Evolutionary conservation across 2,888 invertebrate genomes (phyloP).

Genomic region (Drosophila stalkeri): DNA sequence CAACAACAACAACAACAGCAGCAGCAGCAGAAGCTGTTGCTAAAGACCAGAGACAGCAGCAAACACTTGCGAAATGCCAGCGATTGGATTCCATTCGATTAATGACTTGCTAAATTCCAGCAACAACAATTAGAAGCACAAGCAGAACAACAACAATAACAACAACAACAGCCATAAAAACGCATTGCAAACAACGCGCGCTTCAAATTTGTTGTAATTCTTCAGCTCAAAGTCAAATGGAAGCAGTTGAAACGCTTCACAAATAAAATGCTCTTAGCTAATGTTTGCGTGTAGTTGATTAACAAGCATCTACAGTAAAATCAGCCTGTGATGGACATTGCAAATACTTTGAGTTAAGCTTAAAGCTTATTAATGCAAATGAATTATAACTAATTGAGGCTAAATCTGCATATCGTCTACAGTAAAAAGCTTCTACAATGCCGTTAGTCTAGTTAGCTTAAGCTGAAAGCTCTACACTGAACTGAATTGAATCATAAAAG

Average conservation of each 20-base stretch:
- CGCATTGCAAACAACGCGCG: background rate
- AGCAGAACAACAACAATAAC: slow-evolving; percentile 17
- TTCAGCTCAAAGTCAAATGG: background rate
- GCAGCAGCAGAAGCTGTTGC: slow-evolving; percentile 30
- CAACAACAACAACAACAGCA: slow-evolving; percentile 32
- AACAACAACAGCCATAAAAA: slow-evolving; percentile 4
- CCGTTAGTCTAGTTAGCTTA: too few relatives aligned
- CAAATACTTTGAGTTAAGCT: background rate
- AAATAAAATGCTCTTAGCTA: background rate
- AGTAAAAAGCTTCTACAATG: too few relatives aligned
- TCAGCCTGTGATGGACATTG: background rate
- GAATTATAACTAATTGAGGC: too few relatives aligned
- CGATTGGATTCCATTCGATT: slow-evolving; percentile 36
- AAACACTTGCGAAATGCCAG: slow-evolving; percentile 53
- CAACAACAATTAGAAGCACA: slow-evolving; percentile 22
- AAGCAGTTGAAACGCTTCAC: background rate
- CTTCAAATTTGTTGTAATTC: background rate
- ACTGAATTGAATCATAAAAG: too few relatives aligned
- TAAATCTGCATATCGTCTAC: too few relatives aligned
- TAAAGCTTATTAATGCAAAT: too few relatives aligned
- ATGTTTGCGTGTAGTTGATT: background rate
- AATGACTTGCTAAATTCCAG: slow-evolving; percentile 63
- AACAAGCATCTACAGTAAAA: background rate
- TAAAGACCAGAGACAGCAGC: slow-evolving; percentile 34
- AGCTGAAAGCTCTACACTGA: too few relatives aligned